Evolutionary conservation across 2,113 vertebrate species (phyloP), one percentile per base, ranked within the genome.

Genomic region (Indicator indicator): DNA sequence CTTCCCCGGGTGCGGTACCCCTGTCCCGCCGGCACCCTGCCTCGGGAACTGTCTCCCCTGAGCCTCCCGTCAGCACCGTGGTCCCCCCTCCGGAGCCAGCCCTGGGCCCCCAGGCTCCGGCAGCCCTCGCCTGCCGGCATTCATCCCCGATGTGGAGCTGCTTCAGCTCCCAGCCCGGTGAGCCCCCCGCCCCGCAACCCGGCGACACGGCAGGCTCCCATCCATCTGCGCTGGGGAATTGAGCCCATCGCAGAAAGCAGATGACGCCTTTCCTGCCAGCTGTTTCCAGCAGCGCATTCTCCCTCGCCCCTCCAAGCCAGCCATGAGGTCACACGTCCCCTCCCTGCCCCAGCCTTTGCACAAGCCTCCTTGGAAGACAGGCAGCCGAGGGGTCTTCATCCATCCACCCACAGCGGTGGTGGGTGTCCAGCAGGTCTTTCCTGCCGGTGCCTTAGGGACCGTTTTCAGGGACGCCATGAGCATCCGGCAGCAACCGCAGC

Each of bases 401-500:
- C 70, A 16, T 42, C 12, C 7, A 12, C 38, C 9, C 4, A 0
- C 71, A 23, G 38, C 1, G 3, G 24, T 11, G 36, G 33, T 23
- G 19, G 27, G 60, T 11, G 38, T 38, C 27, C 44, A 26, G 27
- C 1, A 0, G 2, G 55, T 36, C 4, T 63, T 56, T 69, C 36
- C 48, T 19, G 8, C 3, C 2, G 0, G 20, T 16, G n/a, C 36
- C 63, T 48, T 12, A 36, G 32, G 44, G 14, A 36, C 20, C 1
- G 1, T 28, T 52, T 24, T 3, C 54, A 3, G 63, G 1, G 2
- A 28, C 16, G 38, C 54, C 27, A 46, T 2, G 1, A 68, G 55
- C 67, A 23, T 11, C 46, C 2, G 0, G 54, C 59, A 50, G 38
- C 23, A 30, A 19, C 11, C 6, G 32, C 11, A 0, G 23, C 0